Evolutionary conservation across 2,797 vertebrate genomes (phyloP).

Genomic region (Lycodopsis pacificus): DNA sequence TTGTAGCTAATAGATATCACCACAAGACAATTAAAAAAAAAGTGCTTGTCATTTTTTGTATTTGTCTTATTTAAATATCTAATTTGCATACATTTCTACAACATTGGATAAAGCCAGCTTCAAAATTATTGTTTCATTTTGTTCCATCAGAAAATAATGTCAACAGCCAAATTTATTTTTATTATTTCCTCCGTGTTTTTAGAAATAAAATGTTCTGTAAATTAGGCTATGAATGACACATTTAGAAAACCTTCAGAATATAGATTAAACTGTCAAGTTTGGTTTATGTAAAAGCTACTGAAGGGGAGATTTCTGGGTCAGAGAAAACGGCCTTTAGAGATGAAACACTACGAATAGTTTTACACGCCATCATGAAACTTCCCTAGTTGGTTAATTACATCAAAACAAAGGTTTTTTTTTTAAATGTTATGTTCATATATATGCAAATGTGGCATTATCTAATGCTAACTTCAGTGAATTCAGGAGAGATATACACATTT

Average conservation of each 20-base stretch:
- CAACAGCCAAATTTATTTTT: neutral
- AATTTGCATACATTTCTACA: neutral
- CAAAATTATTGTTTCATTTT: neutral
- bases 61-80: neutral
- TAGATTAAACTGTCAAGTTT: neutral
- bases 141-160: neutral
- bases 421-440: no score
- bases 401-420: no score
- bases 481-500: neutral
- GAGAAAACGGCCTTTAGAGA: no score
- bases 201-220: neutral
- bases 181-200: neutral
- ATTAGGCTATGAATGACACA: neutral
- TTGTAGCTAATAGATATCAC: neutral
- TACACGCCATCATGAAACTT: no score
- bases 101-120: neutral
- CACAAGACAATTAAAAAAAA: no score
- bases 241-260: neutral
- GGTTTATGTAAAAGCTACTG: neutral
- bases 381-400: no score
- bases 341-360: no score
- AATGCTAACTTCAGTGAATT: neutral
- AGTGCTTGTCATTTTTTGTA: no score
- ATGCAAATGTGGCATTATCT: no score
- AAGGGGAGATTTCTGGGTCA: neutral